Base-by-base conservation (phyloP, 2,113 vertebrate genomes). In the Sinocyclocheilus rhinocerous region DNA sequence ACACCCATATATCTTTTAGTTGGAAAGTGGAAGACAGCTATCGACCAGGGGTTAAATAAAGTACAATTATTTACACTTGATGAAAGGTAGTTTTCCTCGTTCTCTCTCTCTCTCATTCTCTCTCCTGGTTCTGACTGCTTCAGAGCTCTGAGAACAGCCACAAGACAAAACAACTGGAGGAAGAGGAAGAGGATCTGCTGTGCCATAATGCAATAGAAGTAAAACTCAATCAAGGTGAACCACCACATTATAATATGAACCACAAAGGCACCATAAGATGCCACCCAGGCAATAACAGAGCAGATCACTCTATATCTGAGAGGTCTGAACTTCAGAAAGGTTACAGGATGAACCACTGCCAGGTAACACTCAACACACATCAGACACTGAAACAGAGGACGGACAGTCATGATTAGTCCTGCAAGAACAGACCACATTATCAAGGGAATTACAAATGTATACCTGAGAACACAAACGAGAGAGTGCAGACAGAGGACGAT, bases 291-390 rank as follows among this genome's bases (percentile, higher is more conserved):
- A 13, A 67, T 61, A 81, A 72, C 77, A 55, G 36, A 80, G 2
- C 86, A 75, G 6, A 4, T 1, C 13, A 87, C 50, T 65, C 55
- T 87, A 20, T 84, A 87, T 80, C 82, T 84, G 6, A 75, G 76
- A n/a, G 82, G 76, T 80, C 75, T 87, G 55, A 3, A 87, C 57
- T 80, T 87, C 26, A 80, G 55, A 39, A 75, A 84, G 76, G 24
- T 65, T 12, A 87, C n/a, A 42, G 86, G 29, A 76, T 61, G 82
- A 39, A 39, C 6, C 39, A 39, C 39, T 39, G 39, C 39, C 39
- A 39, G 39, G 39, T 39, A 39, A 39, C 6, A 6, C 39, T 39
- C 39, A 39, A 39, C 5, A 39, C 39, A 33, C 2, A 33, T 33
- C 29, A 33, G 29, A 33, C 29, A 3, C 29, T 33, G 29, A 33